Evolutionary conservation across 2,797 vertebrate species (phyloP).

Genomic region (Ciconia nigra): DNA sequence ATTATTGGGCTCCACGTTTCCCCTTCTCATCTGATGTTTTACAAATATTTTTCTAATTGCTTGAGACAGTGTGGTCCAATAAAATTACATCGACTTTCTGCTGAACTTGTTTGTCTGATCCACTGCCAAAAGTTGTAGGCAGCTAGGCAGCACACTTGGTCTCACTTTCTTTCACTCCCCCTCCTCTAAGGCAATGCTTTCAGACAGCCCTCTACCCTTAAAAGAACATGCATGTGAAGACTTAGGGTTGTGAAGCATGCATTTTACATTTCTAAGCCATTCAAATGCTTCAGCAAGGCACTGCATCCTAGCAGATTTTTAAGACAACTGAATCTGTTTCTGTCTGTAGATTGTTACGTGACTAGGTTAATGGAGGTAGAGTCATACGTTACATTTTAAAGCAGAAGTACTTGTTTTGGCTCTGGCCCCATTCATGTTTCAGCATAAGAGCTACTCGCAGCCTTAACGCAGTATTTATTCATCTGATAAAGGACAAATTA

Average conservation of each 20-base stretch:
- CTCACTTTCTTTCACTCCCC: slow-evolving; percentile 68
- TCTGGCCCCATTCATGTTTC: not conserved
- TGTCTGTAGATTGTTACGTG: not conserved
- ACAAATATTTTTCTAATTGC: slow-evolving; percentile 84
- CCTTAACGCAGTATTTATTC: not conserved
- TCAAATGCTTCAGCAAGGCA: not conserved
- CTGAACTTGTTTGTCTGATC: slow-evolving; percentile 78
- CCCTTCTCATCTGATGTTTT: slow-evolving; percentile 79
- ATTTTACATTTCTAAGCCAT: not conserved
- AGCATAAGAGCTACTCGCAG: not conserved
- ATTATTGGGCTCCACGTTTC: slow-evolving; percentile 74
- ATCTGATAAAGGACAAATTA: not conserved
- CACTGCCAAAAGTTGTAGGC: slow-evolving; percentile 75
- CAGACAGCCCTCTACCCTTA: not conserved
- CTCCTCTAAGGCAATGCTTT: slow-evolving; percentile 19
- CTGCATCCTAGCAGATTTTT: not conserved
- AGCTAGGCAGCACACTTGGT: slow-evolving; percentile 69
- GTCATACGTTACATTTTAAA: not conserved
- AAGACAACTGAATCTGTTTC: not conserved
- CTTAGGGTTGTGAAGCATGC: not conserved
- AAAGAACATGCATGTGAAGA: not conserved
- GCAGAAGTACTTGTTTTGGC: not conserved
- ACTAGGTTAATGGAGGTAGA: not conserved
- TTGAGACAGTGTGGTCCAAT: slow-evolving; percentile 81
- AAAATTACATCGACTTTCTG: slow-evolving; percentile 77